A percentile compares a stretch with the other conserved stretches of the same genome.
These are phyloP conservation scores for Menidia menidia DNA, from an alignment of 2,797 vertebrate species.

Conservation along the genomic window DNA sequence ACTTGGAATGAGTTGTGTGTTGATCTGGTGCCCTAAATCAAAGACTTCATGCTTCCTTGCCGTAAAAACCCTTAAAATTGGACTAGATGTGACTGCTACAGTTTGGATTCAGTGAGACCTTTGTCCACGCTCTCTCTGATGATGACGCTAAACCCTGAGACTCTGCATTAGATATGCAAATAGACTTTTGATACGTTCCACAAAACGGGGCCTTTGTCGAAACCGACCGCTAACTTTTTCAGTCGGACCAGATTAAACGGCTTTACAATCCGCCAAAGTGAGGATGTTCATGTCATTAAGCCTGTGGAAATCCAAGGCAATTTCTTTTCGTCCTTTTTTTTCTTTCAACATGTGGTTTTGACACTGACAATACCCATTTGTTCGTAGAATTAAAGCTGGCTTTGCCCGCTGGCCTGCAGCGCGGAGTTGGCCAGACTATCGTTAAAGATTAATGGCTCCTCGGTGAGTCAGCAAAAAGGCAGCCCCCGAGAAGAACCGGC, in stretches of 20 bases:
- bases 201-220: conserved; percentile 8
- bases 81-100: neutral
- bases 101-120: conserved; percentile 27
- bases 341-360: conserved; percentile 1
- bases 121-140: conserved; percentile 52
- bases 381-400: conserved; percentile 18
- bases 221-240: neutral
- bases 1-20: neutral
- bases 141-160: conserved; percentile 23
- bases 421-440: conserved; percentile 32
- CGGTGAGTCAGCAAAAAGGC: conserved; percentile 68
- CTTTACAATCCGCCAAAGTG: neutral
- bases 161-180: conserved; percentile 21
- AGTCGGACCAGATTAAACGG: no score
- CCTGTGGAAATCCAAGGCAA: no score
- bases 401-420: conserved; percentile 26
- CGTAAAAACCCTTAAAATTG: neutral
- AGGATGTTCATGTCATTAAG: neutral
- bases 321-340: neutral
- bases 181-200: neutral
- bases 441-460: conserved; percentile 69
- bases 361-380: conserved; percentile 21
- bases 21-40: neutral
- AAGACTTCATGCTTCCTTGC: neutral
- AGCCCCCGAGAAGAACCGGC: conserved; percentile 30